phyloP scores from a whole-genome alignment of 2,113 vertebrate species.

The Pardalotus punctatus region DNA sequence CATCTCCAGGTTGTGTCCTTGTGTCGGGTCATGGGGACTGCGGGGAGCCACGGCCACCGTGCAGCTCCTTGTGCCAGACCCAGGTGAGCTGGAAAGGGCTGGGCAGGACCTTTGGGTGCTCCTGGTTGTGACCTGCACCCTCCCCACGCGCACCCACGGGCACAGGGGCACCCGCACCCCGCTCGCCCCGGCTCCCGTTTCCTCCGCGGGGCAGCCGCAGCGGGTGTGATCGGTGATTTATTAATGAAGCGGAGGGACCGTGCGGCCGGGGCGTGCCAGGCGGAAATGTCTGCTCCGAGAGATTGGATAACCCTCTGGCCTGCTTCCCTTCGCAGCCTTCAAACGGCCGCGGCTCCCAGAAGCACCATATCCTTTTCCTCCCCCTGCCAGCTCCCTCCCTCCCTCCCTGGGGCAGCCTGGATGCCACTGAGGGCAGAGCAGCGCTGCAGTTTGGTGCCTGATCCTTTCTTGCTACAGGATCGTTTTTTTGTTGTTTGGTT shows the following conservation, averaged over 20 bases:
- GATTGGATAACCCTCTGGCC: conserved; percentile 75
- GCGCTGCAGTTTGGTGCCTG: background rate
- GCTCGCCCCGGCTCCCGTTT: background rate
- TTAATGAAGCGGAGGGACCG: conserved; percentile 60
- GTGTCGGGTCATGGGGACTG: fast-evolving
- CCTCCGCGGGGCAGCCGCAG: conserved; percentile 12
- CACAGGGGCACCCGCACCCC: background rate
- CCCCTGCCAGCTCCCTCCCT: background rate
- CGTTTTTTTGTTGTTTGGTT: background rate
- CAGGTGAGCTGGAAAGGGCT: fast-evolving
- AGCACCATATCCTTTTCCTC: conserved; percentile 43
- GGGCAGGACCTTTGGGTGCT: background rate
- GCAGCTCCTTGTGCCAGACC: fast-evolving
- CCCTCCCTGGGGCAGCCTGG: background rate
- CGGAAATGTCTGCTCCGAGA: conserved; percentile 82
- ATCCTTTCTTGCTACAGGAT: too few species aligned
- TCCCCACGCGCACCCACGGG: fast-evolving
- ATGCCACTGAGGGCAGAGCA: background rate
- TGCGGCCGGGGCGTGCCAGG: conserved; percentile 60
- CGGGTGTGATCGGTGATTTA: conserved; percentile 76
- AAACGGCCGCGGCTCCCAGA: conserved; percentile 27
- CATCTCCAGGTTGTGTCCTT: background rate
- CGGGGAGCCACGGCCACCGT: background rate
- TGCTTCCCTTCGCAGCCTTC: conserved; percentile 31
- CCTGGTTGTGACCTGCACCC: background rate